These are phyloP conservation scores for Caranx ignobilis DNA, from an alignment of 2,113 vertebrate genomes.

Conservation along the genomic window DNA sequence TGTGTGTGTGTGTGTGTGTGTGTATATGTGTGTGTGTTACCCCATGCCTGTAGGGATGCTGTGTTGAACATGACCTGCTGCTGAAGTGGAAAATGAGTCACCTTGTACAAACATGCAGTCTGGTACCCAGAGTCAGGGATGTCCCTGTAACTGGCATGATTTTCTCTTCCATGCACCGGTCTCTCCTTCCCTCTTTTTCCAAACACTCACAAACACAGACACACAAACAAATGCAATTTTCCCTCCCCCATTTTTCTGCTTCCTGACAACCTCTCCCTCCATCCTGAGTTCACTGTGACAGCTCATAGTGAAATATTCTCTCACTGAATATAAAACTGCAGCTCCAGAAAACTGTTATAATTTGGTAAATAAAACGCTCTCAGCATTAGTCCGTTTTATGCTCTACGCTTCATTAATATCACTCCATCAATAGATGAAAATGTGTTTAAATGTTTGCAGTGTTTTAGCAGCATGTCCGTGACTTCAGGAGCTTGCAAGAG, in stretches of 20 bases:
- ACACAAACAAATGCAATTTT: not conserved
- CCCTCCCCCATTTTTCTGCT: not conserved
- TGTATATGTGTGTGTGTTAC: conserved; percentile 2
- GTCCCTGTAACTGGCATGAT: not conserved
- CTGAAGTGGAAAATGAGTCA: conserved; percentile 53
- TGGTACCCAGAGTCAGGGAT: not conserved
- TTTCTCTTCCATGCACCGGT: not conserved
- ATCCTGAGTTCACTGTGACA: no score
- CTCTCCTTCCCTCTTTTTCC: not conserved
- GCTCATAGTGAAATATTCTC: not conserved
- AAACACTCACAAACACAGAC: not conserved
- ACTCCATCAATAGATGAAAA: no score
- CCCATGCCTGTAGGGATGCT: conserved; percentile 5
- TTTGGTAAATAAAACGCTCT: no score
- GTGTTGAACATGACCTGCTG: conserved; percentile 26
- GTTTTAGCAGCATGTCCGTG: no score
- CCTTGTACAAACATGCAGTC: conserved; percentile 32
- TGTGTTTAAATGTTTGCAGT: no score
- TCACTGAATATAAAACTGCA: not conserved
- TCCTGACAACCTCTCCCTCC: not conserved
- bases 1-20: conserved; percentile 21
- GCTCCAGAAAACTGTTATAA: not conserved
- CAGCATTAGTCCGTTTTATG: no score
- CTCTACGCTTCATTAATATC: no score
- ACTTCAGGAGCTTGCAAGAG: no score